Percentiles rank a stretch among this genome's conserved stretches.
These are phyloP conservation scores for Palythoa grandis DNA, from an alignment of 92 coral and sea anemone species.

Conservation along the genomic window DNA sequence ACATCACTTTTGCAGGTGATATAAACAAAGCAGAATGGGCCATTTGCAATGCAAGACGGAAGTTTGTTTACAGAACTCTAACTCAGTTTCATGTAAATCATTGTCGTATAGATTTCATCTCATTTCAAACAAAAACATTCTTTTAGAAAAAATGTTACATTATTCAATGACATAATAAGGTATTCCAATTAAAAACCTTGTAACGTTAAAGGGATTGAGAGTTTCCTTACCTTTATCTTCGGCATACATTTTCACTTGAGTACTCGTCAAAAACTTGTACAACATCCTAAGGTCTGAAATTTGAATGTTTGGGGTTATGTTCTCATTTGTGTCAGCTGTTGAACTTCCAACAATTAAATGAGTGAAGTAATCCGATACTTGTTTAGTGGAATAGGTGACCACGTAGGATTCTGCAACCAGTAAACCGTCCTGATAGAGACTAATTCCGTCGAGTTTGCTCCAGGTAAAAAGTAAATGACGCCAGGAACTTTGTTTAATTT, in stretches of 20 bases:
- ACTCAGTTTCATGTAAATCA: no score
- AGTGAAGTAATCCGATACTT: neutral
- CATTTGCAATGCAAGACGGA: no score
- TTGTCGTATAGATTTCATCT: no score
- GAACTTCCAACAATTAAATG: slow-evolving; percentile 26
- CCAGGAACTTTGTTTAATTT: slow-evolving; percentile 13
- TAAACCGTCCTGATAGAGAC: slow-evolving; percentile 27
- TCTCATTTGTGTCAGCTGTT: neutral
- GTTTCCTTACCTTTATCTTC: slow-evolving; percentile 17
- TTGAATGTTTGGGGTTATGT: slow-evolving; percentile 15
- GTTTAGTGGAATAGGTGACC: neutral
- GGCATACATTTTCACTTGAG: neutral
- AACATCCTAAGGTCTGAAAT: slow-evolving; percentile 27
- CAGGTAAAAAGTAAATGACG: slow-evolving; percentile 23
- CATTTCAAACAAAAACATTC: no score
- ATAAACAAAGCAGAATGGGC: no score
- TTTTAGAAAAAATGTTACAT: no score
- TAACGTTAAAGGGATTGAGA: neutral
- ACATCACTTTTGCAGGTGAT: no score
- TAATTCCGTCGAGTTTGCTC: slow-evolving; percentile 34
- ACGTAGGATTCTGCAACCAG: neutral
- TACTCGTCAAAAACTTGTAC: neutral
- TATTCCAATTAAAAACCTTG: no score
- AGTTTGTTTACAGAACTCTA: no score
- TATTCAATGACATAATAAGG: no score